These are phyloP conservation scores for Tautogolabrus adspersus DNA, from an alignment of 2,113 vertebrate species.

Conservation along the genomic window DNA sequence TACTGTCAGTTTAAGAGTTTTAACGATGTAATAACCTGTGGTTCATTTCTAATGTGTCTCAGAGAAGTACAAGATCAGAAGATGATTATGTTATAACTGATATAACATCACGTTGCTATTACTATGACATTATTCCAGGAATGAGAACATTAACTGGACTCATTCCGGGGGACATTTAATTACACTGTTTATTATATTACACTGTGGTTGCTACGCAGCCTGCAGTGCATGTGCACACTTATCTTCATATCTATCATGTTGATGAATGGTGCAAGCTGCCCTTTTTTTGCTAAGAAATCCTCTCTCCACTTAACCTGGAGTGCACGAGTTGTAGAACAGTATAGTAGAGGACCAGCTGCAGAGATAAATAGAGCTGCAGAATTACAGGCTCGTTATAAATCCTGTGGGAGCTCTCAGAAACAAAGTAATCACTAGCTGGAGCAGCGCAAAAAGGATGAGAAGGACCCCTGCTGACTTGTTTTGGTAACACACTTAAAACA, in stretches of 20 bases:
- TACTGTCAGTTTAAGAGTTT: constrained; percentile 1
- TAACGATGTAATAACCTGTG: constrained; percentile 7
- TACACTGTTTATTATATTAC: constrained; percentile 15
- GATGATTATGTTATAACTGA: constrained; percentile 25
- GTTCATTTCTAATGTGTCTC: not conserved
- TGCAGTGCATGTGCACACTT: constrained; percentile 3
- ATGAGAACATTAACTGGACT: constrained; percentile 26
- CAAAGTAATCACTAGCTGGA: constrained; percentile 32
- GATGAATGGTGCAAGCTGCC: constrained; percentile 7
- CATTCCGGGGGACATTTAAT: constrained; percentile 36
- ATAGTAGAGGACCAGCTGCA: constrained; percentile 24
- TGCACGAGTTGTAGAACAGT: constrained; percentile 17
- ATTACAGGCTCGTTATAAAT: constrained; percentile 62
- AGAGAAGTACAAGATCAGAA: constrained; percentile 2
- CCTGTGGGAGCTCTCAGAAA: constrained; percentile 34
- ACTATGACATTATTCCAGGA: not conserved
- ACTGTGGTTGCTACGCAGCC: constrained; percentile 7
- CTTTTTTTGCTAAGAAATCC: constrained; percentile 18
- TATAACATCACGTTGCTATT: not conserved
- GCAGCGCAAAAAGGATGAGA: constrained; percentile 23
- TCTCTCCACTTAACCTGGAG: constrained; percentile 24
- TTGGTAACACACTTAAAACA: constrained; percentile 34
- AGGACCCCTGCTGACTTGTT: constrained; percentile 69
- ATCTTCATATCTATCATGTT: constrained; percentile 33
- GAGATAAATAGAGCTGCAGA: constrained; percentile 51